These are phyloP conservation scores for Parthenolecanium corni DNA, from an alignment of 2,888 invertebrate genomes.

Conservation along the genomic window DNA sequence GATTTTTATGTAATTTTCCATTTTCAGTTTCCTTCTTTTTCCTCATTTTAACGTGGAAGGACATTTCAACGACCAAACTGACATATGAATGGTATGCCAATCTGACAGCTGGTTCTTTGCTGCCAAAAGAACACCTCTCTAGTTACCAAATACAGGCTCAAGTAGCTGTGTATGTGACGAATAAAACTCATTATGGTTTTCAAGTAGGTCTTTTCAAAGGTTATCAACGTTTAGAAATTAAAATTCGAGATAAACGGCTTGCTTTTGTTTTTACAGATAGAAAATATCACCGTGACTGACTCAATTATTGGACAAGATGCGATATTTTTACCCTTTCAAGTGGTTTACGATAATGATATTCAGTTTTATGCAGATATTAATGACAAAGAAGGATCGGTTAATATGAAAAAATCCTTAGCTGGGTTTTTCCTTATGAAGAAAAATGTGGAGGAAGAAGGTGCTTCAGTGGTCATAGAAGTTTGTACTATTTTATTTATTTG, in stretches of 20 bases:
- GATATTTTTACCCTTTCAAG: conserved; percentile 32
- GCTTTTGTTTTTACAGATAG: conserved; percentile 20
- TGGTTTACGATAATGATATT: conserved; percentile 30
- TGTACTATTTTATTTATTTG: not conserved
- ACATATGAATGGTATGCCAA: conserved; percentile 33
- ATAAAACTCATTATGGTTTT: conserved; percentile 16
- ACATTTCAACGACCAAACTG: not conserved
- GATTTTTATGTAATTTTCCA: too few species aligned
- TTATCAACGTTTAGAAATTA: too few species aligned
- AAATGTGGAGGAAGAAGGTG: conserved; percentile 31
- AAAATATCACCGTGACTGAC: conserved; percentile 14
- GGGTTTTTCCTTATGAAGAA: conserved; percentile 63
- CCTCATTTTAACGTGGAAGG: not conserved
- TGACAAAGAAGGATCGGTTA: conserved; percentile 69
- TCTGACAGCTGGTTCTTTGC: conserved; percentile 32
- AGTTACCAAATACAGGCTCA: conserved; percentile 26
- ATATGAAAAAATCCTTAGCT: conserved; percentile 79
- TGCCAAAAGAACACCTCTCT: conserved; percentile 32
- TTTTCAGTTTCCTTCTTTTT: not conserved
- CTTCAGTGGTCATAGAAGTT: conserved; percentile 33
- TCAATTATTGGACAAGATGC: not conserved
- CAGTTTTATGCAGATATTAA: conserved; percentile 6
- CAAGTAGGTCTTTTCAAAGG: conserved; percentile 12
- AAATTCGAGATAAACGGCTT: too few species aligned
- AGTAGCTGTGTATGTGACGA: not conserved